These are phyloP conservation scores for Acrocyrtus sp. DNA, from an alignment of 2,888 invertebrate genomes.

Conservation along the genomic window DNA sequence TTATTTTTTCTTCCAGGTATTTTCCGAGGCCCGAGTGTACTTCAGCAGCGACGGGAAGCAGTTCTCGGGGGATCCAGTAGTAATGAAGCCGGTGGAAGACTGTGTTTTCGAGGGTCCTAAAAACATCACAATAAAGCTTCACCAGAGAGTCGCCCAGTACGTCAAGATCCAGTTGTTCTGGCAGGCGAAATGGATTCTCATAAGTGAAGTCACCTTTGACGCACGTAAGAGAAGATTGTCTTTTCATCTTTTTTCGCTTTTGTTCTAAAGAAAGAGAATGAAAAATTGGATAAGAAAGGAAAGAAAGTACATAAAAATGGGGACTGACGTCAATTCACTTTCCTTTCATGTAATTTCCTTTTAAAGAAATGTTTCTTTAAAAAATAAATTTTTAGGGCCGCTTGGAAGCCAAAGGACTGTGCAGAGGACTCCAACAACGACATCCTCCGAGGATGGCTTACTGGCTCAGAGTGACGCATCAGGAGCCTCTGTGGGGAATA, in stretches of 20 bases:
- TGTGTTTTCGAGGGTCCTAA: constrained; percentile 82
- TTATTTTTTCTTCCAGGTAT: constrained; percentile 72
- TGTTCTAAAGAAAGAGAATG: too few relatives aligned
- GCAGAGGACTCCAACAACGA: constrained; percentile 29
- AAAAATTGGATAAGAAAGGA: too few relatives aligned
- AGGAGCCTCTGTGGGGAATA: constrained; percentile 18
- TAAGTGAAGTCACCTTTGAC: constrained; percentile 89
- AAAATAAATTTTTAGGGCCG: constrained; percentile 9
- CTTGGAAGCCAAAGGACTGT: constrained; percentile 27
- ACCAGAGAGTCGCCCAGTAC: constrained; percentile 82
- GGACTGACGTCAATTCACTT: too few relatives aligned
- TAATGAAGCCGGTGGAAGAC: constrained; percentile 77
- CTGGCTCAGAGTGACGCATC: constrained; percentile 39
- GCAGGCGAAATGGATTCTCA: constrained; percentile 87
- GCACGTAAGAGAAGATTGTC: too few relatives aligned
- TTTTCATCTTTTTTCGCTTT: too few relatives aligned
- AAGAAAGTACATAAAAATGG: too few relatives aligned
- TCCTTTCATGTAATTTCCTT: too few relatives aligned
- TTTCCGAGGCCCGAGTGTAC: constrained; percentile 80
- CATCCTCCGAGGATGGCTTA: constrained; percentile 34
- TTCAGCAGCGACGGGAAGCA: constrained; percentile 85
- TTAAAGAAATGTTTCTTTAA: too few relatives aligned
- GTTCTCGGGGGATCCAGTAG: constrained; percentile 81
- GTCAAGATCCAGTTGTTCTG: constrained; percentile 79
- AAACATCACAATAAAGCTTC: constrained; percentile 83